phyloP scores from a whole-genome alignment of 1,140 invertebrate genomes.

The Anastatus disparis region DNA sequence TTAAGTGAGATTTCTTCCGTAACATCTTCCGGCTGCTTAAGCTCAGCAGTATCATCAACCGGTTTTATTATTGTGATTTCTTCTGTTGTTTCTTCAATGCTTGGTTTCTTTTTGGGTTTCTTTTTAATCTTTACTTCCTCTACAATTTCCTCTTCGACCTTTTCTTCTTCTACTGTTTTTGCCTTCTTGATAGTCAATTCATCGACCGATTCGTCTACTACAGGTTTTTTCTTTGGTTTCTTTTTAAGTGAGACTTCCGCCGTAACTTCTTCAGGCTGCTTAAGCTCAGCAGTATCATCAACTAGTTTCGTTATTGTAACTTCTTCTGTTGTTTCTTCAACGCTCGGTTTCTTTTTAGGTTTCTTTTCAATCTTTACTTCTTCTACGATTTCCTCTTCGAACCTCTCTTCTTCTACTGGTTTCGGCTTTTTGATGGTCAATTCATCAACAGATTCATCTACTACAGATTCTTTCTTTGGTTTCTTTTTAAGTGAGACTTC shows the following conservation, averaged over 20 bases:
- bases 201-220: conserved; percentile 37
- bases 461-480: conserved; percentile 50
- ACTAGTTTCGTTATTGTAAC: conserved; percentile 49
- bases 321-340: conserved; percentile 45
- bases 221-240: conserved; percentile 46
- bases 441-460: conserved; percentile 64
- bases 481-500: conserved; percentile 60
- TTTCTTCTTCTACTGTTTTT: conserved; percentile 47
- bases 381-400: conserved; percentile 49
- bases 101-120: too few relatives aligned
- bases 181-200: conserved; percentile 63
- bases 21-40: too few relatives aligned
- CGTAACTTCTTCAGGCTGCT: conserved; percentile 44
- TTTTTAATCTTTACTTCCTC: conserved; percentile 45
- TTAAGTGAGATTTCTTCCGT: conserved; percentile 54
- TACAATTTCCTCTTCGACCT: conserved; percentile 45
- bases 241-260: conserved; percentile 46
- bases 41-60: conserved; percentile 10
- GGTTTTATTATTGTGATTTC: too few relatives aligned
- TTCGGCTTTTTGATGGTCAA: conserved; percentile 63
- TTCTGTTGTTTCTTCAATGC: too few relatives aligned
- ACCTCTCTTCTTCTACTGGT: conserved; percentile 46
- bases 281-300: conserved; percentile 58
- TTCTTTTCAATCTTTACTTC: conserved; percentile 42
- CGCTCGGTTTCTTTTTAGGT: conserved; percentile 54